phyloP scores from a whole-genome alignment of 1,140 invertebrate species.

The Batillaria attramentaria region DNA sequence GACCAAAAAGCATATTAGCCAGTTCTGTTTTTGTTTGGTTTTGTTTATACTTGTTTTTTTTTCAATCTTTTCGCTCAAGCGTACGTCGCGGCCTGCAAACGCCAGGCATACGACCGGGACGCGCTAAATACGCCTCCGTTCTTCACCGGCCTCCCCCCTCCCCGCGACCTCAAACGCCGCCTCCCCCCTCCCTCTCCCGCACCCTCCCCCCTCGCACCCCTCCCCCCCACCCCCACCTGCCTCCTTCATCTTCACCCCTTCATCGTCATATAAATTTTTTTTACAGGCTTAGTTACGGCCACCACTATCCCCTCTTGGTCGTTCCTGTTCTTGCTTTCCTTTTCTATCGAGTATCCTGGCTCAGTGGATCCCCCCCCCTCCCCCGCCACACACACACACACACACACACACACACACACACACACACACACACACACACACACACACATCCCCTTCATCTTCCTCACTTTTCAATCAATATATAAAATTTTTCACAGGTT shows the following conservation, averaged over 20 bases:
- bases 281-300: neutral
- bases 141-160: too few relatives aligned
- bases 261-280: neutral
- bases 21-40: too few relatives aligned
- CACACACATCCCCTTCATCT: neutral
- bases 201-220: neutral
- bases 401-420: slow-evolving; percentile 2
- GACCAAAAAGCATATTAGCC: too few relatives aligned
- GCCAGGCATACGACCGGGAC: too few relatives aligned
- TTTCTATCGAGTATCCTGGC: neutral
- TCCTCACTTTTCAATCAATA: neutral
- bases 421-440: neutral
- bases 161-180: too few relatives aligned
- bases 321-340: neutral
- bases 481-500: neutral
- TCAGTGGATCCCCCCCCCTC: too few relatives aligned
- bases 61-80: too few relatives aligned
- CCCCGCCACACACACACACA: slow-evolving; percentile 2
- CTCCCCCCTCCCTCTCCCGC: too few relatives aligned
- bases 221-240: neutral
- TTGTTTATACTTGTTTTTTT: too few relatives aligned
- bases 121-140: too few relatives aligned
- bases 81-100: too few relatives aligned
- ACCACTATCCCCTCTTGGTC: too few relatives aligned
- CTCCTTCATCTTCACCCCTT: neutral